phyloP scores from a whole-genome alignment of 1,140 invertebrate species.

The Daktulosphaira vitifoliae region DNA sequence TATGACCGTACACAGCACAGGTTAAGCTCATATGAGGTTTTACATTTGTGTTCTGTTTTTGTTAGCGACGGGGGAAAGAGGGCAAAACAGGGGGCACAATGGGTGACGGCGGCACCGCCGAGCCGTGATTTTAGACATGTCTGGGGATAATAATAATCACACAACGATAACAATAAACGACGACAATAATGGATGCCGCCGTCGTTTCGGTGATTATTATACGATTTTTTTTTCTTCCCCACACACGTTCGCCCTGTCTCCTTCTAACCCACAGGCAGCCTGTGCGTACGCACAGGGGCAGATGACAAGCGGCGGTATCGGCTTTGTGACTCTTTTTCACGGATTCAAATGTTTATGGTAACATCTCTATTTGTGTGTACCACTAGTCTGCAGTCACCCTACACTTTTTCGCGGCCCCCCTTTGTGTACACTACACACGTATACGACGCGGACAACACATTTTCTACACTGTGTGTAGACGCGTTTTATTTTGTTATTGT shows the following conservation, averaged over 20 bases:
- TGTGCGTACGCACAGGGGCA: slow-evolving; percentile 2
- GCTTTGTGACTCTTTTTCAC: slow-evolving; percentile 33
- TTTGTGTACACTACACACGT: not conserved
- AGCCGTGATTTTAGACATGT: slow-evolving; percentile 24
- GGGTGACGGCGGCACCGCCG: not conserved
- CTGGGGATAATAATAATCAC: slow-evolving; percentile 28
- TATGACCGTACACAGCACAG: slow-evolving; percentile 8
- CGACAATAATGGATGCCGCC: slow-evolving; percentile 27
- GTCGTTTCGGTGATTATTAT: slow-evolving; percentile 23
- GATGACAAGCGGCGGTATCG: slow-evolving; percentile 9
- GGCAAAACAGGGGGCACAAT: slow-evolving; percentile 8
- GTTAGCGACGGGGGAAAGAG: not conserved
- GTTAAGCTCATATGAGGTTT: not conserved
- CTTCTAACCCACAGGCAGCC: not conserved
- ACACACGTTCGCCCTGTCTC: not conserved
- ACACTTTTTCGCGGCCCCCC: slow-evolving; percentile 1
- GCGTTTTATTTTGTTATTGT: too few relatives aligned
- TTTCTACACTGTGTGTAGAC: too few relatives aligned
- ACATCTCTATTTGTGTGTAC: slow-evolving; percentile 28
- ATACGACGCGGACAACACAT: not conserved
- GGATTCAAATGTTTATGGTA: slow-evolving; percentile 31
- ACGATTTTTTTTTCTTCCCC: not conserved
- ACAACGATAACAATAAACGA: slow-evolving; percentile 32
- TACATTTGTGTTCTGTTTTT: not conserved
- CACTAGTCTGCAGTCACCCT: not conserved